phyloP scores from a whole-genome alignment of 2,113 vertebrate species.

The Bubo scandiacus region DNA sequence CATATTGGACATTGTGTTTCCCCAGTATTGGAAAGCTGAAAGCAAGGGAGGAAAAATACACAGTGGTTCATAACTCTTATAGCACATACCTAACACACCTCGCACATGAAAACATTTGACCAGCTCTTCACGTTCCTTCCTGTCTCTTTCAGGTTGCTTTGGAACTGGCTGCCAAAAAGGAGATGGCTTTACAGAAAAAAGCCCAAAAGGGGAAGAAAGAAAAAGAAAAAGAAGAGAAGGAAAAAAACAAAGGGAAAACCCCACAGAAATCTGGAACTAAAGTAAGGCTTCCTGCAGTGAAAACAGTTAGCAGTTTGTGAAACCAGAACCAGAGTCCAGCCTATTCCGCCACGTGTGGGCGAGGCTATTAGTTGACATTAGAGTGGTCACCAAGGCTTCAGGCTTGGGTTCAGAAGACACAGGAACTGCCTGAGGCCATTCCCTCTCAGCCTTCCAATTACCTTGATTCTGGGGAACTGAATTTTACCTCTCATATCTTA shows the following conservation, averaged over 20 bases:
- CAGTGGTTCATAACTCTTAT: not conserved
- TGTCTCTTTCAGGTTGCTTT: slow-evolving; percentile 74
- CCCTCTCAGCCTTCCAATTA: not conserved
- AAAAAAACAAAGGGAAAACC: not conserved
- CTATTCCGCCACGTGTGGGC: not conserved
- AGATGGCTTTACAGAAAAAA: slow-evolving; percentile 58
- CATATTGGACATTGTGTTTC: rapidly evolving
- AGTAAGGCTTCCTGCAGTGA: not conserved
- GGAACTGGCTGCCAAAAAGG: slow-evolving; percentile 76
- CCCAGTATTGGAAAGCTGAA: not conserved
- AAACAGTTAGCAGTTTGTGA: not conserved
- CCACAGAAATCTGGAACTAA: slow-evolving; percentile 52
- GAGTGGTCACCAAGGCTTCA: not conserved
- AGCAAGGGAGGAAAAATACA: not conserved
- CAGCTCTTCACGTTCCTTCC: not conserved
- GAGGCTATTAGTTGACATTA: not conserved
- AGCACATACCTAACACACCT: not conserved
- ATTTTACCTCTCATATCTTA: not conserved
- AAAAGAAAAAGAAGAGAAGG: slow-evolving; percentile 20
- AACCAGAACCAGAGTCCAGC: not conserved
- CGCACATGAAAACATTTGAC: not conserved
- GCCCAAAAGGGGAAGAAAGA: slow-evolving; percentile 35
- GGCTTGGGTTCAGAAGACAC: not conserved
- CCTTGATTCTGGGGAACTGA: not conserved
- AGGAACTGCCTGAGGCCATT: not conserved